A percentile compares a stretch with the other conserved stretches of the same genome.
Evolutionary conservation across 2,113 vertebrate genomes (phyloP).

Genomic region (Caranx melampygus): DNA sequence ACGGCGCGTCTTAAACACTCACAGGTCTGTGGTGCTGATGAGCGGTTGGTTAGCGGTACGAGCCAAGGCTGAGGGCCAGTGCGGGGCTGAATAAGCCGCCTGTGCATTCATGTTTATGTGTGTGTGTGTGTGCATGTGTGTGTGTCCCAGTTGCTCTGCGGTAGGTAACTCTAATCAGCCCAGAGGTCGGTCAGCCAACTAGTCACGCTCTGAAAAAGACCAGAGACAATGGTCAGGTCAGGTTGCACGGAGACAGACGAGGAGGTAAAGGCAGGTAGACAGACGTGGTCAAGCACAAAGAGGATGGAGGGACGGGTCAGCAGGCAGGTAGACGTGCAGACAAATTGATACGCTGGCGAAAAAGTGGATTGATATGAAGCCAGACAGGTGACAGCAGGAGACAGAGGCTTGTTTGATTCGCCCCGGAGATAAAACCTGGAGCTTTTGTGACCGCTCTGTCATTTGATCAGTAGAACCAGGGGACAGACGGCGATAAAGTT

Average conservation of each 20-base stretch:
- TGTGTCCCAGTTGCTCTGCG: slow-evolving; percentile 61
- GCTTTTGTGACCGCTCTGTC: slow-evolving; percentile 58
- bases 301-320: slow-evolving; percentile 36
- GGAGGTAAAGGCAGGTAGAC: slow-evolving; percentile 64
- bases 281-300: slow-evolving; percentile 50
- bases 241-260: slow-evolving; percentile 65
- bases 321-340: slow-evolving; percentile 26
- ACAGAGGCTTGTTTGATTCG: slow-evolving; percentile 73
- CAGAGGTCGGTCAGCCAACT: slow-evolving; percentile 63
- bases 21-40: slow-evolving; percentile 57
- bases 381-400: slow-evolving; percentile 38
- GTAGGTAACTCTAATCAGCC: slow-evolving; percentile 77
- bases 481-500: slow-evolving; percentile 61
- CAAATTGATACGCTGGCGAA: slow-evolving; percentile 18
- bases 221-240: slow-evolving; percentile 65
- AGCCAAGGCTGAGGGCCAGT: slow-evolving; percentile 41
- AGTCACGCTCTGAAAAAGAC: slow-evolving; percentile 72
- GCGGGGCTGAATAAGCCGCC: slow-evolving; percentile 48
- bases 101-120: slow-evolving; percentile 52
- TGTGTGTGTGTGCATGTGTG: slow-evolving; percentile 25
- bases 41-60: slow-evolving; percentile 35
- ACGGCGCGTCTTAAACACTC: slow-evolving; percentile 46
- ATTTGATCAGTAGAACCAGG: slow-evolving; percentile 67
- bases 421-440: slow-evolving; percentile 49
- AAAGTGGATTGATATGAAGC: slow-evolving; percentile 6